Evolutionary conservation across 2,888 invertebrate species (phyloP).

Genomic region (Conchocele bisecta): DNA sequence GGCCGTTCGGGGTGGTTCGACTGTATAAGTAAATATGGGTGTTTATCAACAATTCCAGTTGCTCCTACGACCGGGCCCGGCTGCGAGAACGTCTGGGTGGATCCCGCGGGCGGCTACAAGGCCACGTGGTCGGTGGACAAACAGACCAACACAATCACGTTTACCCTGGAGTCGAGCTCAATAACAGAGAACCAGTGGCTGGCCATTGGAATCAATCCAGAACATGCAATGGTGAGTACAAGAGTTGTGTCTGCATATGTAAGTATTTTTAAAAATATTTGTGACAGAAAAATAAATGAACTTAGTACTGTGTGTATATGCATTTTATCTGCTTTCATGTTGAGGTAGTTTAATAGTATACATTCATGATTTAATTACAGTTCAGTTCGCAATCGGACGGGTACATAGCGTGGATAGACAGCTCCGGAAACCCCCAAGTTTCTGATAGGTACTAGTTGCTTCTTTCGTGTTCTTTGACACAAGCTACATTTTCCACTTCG

Average conservation of each 20-base stretch:
- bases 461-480: no score
- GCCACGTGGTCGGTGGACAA: slow-evolving; percentile 59
- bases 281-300: no score
- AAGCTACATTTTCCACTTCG: no score
- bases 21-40: neutral
- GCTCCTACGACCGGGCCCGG: neutral
- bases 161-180: slow-evolving; percentile 51
- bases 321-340: no score
- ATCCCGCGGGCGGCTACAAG: slow-evolving; percentile 28
- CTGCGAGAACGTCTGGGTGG: slow-evolving; percentile 27
- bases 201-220: slow-evolving; percentile 61
- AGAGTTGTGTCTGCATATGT: neutral
- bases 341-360: no score
- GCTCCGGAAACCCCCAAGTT: neutral
- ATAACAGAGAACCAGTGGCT: slow-evolving; percentile 57
- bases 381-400: neutral
- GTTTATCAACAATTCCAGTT: neutral
- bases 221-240: slow-evolving; percentile 59
- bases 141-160: slow-evolving; percentile 41
- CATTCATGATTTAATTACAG: no score
- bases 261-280: no score
- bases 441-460: slow-evolving; percentile 1
- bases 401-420: neutral
- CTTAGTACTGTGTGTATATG: no score
- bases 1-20: no score